Base-by-base conservation (phyloP, 1,140 invertebrate species). In the Nomia melanderi region DNA sequence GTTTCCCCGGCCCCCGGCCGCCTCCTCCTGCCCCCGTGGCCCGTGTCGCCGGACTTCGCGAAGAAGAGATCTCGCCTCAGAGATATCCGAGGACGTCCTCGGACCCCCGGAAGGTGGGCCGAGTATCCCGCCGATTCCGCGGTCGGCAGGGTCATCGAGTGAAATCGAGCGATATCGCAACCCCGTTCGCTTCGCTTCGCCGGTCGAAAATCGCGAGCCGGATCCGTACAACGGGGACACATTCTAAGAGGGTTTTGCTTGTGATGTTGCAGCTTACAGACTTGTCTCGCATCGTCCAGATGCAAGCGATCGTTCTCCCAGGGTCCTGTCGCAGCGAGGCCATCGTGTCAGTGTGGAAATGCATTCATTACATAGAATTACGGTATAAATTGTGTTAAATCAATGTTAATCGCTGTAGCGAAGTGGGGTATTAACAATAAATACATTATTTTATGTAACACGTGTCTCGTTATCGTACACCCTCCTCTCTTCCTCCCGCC, bases 361-460 rank as follows among this genome's bases (percentile, higher is more conserved):
- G 75, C 81, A 86, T 86, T 81, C 59, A 83, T 83, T 86, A 86
- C 66, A 86, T 86, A 86, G 84, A 86, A 83, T 83, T 86, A 81
- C 81, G 81, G 84, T 86, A 85, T 85, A 85, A 81, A 59, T 85
- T 83, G 81, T 86, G 81, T 86, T 88, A 87, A 69, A 86, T 88
- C 86, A 83, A 88, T 86, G 85, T 91, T 90, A 90, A 90, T 88
- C 86, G 86, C 85, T 90, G 90, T 91, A 91, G 88, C 85, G 85
- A 85, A 88, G 80, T 88, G 86, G 86, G 82, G 88, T 86, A 90
- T 88, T 89, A 89, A 57, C 88, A 90, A 90, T 90, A 90, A 87
- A 91, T 86, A 89, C 88, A 89, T 86, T 91, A 91, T 91, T 91
- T 91, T 91, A 91, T 87, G 81, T 82, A 81, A 53, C 44, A 14